Base-by-base conservation (phyloP, 1,140 invertebrate genomes). In the Ericerus pela region DNA sequence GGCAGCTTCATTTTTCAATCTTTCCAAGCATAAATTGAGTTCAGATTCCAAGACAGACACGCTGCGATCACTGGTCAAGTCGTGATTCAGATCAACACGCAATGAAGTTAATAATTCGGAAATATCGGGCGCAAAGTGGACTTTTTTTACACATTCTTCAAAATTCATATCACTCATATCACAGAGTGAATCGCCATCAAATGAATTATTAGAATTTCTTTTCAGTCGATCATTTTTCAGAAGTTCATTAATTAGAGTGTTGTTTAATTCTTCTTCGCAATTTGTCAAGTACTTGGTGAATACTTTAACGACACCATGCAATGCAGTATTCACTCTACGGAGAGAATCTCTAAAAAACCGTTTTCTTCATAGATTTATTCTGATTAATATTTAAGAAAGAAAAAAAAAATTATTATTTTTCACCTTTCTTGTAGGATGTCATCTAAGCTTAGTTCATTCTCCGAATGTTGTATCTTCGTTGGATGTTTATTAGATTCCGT, bases 231-330 rank as follows among this genome's bases (percentile, higher is more conserved):
- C n/a, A n/a, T n/a, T n/a, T n/a, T 73, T 76, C 14, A 78, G 60
- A 53, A 84, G 72, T 63, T 82, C 76, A 30, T 75, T 76, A 0
- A 84, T 75, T 16, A 86, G 66, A 1, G 80, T 83, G 51, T 76
- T 79, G 66, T 84, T 86, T 5, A 85, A 66, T 68, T 85, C 84
- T 63, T 84, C 80, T 68, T 88, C 84, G 55, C 82, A 85, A 53
- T 75, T 72, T 2, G 73, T 74, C 62, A 84, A 81, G 67, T 84
- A 85, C 58, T 78, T 78, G 27, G 81, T 72, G 60, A 86, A 68
- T 61, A 84, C 79, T 8, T 72, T 69, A 26, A 85, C 69, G 8
- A 81, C 71, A 55, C 72, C 72, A 54, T 78, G 76, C 5, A 82
- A 67, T 27, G 72, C 75, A 2, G 65, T 47, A 26, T 75, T 76